Evolutionary conservation across 2,113 vertebrate species (phyloP).

Genomic region (Suncus etruscus): DNA sequence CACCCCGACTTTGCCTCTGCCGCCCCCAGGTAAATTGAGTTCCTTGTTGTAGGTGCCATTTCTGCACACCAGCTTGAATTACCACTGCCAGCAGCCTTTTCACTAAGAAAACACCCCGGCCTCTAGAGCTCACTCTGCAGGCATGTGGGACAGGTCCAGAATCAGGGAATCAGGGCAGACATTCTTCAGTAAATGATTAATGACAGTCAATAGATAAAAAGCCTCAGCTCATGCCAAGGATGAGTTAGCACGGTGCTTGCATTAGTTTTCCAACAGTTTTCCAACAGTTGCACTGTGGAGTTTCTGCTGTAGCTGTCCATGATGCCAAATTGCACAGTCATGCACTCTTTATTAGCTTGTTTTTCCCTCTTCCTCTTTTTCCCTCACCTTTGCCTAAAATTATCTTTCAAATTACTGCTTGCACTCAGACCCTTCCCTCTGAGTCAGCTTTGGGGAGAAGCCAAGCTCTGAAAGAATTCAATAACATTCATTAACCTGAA

Average conservation of each 20-base stretch:
- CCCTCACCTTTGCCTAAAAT: not conserved
- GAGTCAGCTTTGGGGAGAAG: not conserved
- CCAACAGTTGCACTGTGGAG: not conserved
- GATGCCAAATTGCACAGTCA: not conserved
- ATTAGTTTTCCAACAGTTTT: not conserved
- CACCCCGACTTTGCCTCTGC: no score
- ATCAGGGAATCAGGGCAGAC: not conserved
- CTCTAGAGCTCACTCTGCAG: no score
- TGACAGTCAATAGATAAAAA: not conserved
- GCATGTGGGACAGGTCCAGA: not conserved
- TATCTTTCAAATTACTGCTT: not conserved
- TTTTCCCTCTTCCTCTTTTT: not conserved
- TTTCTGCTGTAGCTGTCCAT: not conserved
- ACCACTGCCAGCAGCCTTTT: not conserved
- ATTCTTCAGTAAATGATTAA: not conserved
- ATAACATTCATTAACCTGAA: not conserved
- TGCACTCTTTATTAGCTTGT: not conserved
- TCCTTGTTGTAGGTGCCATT: not conserved
- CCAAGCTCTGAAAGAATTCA: not conserved
- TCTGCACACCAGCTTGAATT: not conserved
- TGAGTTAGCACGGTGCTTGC: not conserved
- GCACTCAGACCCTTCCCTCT: not conserved
- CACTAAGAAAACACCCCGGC: not conserved
- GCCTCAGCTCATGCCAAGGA: no score
- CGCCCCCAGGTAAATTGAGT: no score